Conservation (phyloP, 2,888 invertebrate species). For the Neoascia interrupta region DNA sequence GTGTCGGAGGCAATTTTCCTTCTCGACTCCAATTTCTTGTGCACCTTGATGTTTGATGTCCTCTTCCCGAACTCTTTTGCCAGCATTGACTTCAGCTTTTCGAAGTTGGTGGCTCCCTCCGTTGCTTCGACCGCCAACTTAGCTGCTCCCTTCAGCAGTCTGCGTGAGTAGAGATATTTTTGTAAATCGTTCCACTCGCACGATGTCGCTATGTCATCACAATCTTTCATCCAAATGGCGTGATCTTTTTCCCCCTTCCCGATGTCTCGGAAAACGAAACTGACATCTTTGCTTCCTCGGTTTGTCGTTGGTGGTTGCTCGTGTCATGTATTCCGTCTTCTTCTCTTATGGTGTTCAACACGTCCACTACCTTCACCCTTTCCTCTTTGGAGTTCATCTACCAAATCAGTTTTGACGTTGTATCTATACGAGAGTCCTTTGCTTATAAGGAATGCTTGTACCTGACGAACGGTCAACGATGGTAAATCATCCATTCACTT, state of each 20-base stretch:
- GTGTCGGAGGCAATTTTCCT: conserved; percentile 8
- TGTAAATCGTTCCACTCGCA: conserved; percentile 34
- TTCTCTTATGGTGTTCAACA: not conserved
- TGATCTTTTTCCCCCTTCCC: conserved; percentile 2
- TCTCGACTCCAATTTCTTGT: conserved; percentile 10
- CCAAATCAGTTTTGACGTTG: conserved; percentile 12
- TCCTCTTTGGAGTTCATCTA: not conserved
- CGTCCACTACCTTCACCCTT: not conserved
- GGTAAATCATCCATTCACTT: conserved; percentile 8
- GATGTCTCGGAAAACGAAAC: conserved; percentile 21
- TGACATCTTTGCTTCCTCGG: conserved; percentile 4
- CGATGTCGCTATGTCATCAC: conserved; percentile 12
- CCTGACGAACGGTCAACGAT: conserved; percentile 7
- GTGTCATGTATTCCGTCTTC: not conserved
- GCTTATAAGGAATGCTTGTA: conserved; percentile 8
- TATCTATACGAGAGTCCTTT: not conserved
- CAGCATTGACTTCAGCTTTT: conserved; percentile 2
- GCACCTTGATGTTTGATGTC: not conserved
- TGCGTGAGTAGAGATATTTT: conserved; percentile 28
- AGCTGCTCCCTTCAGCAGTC: conserved; percentile 29
- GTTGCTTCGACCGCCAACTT: conserved; percentile 16
- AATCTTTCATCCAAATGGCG: conserved; percentile 15
- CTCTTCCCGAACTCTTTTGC: conserved; percentile 22
- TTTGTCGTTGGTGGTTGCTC: too few relatives aligned
- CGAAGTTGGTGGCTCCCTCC: not conserved